A percentile compares a stretch with the other conserved stretches of the same genome.
phyloP scores from a whole-genome alignment of 2,113 vertebrate genomes.

The Aptenodytes patagonicus region DNA sequence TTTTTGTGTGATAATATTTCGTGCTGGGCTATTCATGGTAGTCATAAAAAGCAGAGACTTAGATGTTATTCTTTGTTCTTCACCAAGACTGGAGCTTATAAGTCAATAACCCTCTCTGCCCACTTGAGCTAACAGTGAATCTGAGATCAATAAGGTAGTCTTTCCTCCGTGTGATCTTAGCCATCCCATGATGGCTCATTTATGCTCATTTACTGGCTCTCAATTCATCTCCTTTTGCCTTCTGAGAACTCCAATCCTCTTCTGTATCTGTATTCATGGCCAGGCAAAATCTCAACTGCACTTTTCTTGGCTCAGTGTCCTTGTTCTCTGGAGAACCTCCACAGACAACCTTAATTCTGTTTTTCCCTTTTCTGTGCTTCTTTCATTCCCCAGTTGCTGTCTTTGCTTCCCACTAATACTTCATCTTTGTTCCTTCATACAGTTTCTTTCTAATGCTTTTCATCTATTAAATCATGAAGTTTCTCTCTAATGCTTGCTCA shows the following conservation, averaged over 20 bases:
- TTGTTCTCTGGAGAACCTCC: neutral
- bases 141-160: neutral
- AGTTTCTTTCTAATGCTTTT: neutral
- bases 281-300: neutral
- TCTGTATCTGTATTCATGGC: neutral
- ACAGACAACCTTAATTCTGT: neutral
- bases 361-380: neutral
- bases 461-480: neutral
- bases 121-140: neutral
- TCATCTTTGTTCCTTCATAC: neutral
- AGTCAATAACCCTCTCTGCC: neutral
- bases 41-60: neutral
- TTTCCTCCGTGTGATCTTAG: neutral
- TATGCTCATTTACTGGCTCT: neutral
- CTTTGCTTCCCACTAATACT: neutral
- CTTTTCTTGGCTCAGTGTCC: neutral
- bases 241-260: neutral
- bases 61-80: neutral
- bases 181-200: neutral
- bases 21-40: fast-evolving
- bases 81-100: neutral
- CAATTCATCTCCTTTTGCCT: neutral
- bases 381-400: neutral
- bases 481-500: neutral
- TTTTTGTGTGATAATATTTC: neutral